Base-by-base conservation (phyloP, 1,140 invertebrate species). In the Trichonephila clavata region DNA sequence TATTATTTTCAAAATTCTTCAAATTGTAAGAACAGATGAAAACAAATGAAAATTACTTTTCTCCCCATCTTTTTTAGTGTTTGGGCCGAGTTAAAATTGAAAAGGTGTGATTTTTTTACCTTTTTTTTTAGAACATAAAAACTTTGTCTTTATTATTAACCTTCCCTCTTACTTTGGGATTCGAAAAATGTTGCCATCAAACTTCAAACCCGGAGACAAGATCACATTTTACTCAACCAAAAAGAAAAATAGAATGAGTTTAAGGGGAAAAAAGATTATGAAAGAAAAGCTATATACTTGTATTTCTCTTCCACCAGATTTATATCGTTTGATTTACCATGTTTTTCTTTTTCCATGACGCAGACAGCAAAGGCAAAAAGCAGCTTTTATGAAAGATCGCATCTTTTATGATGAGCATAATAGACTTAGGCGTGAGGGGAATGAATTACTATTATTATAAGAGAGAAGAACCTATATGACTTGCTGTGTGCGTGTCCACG, bases 371-470 rank as follows among this genome's bases (percentile, higher is more conserved):
- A 10, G 13, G 63, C n/a, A 65, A 65, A n/a, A 65, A 65, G 21
- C 32, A 71, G 68, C 71, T 18, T 77, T 77, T 77, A 77, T 77
- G 18, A 39, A 20, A 77, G 71, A 77, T 77, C 71, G 71, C 71
- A 77, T 77, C 71, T 77, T 16, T 16, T 39, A 32, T 16, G 71
- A 14, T 39, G 71, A 39, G 71, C 13, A 39, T 77, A 77, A 77
- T 77, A 39, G 71, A 20, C 71, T 39, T 16, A 77, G 71, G 71
- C 71, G 71, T 77, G 71, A 77, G 71, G 27, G 6, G 71, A 16
- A 77, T 77, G 71, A 77, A 77, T 77, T 77, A 77, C 71, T 77
- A 77, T 77, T 16, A 77, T 77, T 77, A 77, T 77, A 13, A 6
- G 24, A 20, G 20, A 39, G 27, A 39, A 39, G 16, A 18, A 27